Base-by-base conservation (phyloP, 2,888 invertebrate species). In the Hirtodrosophila histrioides region DNA sequence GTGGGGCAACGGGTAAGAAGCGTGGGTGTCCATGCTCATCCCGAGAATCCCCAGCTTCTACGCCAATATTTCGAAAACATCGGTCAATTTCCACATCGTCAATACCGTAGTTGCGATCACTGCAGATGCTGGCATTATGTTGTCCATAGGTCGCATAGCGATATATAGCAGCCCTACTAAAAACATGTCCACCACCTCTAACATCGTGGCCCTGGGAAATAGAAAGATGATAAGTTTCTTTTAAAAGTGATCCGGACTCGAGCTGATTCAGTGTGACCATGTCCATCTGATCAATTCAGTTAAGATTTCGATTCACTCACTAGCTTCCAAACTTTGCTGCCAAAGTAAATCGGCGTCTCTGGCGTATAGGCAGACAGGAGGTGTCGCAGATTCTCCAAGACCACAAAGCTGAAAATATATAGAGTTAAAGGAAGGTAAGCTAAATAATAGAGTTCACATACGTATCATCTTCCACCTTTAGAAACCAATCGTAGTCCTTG, bases 381-480 rank as follows among this genome's bases (percentile, higher is more conserved):
- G 85, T 95, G 96, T 8, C 99, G 93, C 7, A 99, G 93, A 92
- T 99, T 99, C 92, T 99, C 99, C 57, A 99, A 94, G 29, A 99
- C 94, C 5, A 98, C 97, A 91, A 97, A 99, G 33, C 96, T 97
- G n/a, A 9, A 11, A 31, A 31, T 31, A 31, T 31, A 31, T 6
- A 31, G 1, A 31, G 31, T 31, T 7, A 31, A 8, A 31, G 31
- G 31, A 31, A 31, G 31, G 3, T 31, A 31, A 31, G 7, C 3
- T 31, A 31, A 8, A 31, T 9, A 7, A 6, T 31, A 27, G 4
- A 7, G 2, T 29, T 9, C 4, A 1, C 97, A 97, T 90, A 99
- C 99, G 98, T 98, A 90, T 99, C 98, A 92, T 99, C 99, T 88
- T 99, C 98, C 10, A 99, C 98, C 92, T 99, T 99, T 86, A 99